Conservation (phyloP, 2,888 invertebrate species). For the Drosophila maculinotata region DNA sequence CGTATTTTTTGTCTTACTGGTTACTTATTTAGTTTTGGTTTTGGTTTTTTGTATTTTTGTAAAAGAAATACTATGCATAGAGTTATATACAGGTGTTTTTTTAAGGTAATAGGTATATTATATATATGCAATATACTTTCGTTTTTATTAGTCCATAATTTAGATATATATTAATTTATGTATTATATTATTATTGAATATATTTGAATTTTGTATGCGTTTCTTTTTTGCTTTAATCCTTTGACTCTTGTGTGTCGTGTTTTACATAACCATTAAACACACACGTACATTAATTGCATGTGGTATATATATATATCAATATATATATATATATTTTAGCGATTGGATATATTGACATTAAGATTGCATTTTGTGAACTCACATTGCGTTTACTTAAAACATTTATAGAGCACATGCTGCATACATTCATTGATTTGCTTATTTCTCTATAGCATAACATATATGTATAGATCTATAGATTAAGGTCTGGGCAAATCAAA, state of each 20-base stretch:
- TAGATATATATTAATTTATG: conserved; percentile 10
- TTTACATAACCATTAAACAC: conserved; percentile 12
- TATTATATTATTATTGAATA: conserved; percentile 28
- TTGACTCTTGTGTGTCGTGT: conserved; percentile 12
- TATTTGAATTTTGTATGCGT: conserved; percentile 31
- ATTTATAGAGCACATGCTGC: conserved; percentile 4
- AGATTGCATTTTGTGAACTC: conserved; percentile 13
- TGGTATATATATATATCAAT: conserved; percentile 1
- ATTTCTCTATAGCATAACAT: neutral
- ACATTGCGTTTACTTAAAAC: neutral
- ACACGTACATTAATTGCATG: conserved; percentile 13
- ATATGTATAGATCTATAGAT: neutral
- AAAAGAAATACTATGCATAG: conserved; percentile 25
- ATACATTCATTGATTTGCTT: neutral
- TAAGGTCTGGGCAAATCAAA: conserved; percentile 2
- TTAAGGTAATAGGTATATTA: conserved; percentile 38
- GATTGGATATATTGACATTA: conserved; percentile 12
- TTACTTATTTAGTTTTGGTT: conserved; percentile 16
- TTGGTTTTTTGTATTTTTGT: no score
- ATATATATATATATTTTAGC: conserved; percentile 2
- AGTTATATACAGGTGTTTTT: conserved; percentile 43
- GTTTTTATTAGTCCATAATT: conserved; percentile 66
- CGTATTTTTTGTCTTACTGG: conserved; percentile 2
- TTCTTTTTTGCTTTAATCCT: conserved; percentile 8
- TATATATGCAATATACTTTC: conserved; percentile 55